Percentiles rank a stretch among this genome's conserved stretches.
Conservation (phyloP, 2,113 vertebrate species). For the Galbula dea region DNA sequence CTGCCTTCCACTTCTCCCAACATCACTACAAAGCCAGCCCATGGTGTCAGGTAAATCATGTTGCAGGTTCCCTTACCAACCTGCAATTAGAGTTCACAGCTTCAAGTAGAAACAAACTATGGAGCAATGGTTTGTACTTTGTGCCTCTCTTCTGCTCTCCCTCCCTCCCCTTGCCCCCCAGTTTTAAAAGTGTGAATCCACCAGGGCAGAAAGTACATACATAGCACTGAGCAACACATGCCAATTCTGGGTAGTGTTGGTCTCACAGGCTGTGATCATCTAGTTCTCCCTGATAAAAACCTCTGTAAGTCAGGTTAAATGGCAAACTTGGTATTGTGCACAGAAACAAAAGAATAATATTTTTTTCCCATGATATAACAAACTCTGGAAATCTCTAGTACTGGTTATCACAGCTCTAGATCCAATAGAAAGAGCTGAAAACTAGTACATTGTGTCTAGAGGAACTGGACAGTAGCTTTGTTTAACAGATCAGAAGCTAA, state of each 20-base stretch:
- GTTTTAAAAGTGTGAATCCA: neutral
- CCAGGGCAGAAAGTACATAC: neutral
- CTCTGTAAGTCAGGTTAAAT: neutral
- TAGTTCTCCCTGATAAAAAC: neutral
- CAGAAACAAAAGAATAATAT: neutral
- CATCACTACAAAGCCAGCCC: neutral
- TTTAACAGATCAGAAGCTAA: neutral
- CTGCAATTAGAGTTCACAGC: neutral
- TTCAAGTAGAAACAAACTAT: neutral
- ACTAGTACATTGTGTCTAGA: neutral
- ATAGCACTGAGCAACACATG: neutral
- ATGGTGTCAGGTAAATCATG: accelerated
- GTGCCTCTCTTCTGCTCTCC: no score
- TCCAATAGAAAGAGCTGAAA: neutral
- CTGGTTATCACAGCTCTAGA: neutral
- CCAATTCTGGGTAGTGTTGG: neutral
- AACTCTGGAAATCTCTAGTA: neutral
- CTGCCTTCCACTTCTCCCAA: no score
- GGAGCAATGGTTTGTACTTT: neutral
- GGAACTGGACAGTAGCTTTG: neutral
- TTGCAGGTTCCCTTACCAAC: no score
- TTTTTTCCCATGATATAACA: neutral
- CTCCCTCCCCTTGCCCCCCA: no score
- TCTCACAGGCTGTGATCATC: neutral
- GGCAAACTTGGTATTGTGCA: neutral